Evolutionary conservation across 2,797 vertebrate species (phyloP), one percentile per base, ranked within the genome.

Genomic region (Rhabdomys pumilio): DNA sequence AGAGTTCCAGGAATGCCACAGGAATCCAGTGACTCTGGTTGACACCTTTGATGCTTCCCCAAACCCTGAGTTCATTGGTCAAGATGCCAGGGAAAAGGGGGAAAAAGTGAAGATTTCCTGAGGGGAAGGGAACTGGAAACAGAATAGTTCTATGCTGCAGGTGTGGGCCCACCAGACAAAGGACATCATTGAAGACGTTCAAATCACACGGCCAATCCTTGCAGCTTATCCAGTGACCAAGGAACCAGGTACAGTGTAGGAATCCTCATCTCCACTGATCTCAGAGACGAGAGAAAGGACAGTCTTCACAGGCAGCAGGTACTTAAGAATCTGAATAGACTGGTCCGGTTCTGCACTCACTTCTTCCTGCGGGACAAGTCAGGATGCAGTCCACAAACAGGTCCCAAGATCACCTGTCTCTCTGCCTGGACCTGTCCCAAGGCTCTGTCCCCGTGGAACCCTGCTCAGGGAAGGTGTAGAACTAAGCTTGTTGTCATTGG

Each of bases 181-280:
- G 2, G 12, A 14, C 31, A 41, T 26, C 55, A 3, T 0, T 8
- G 1, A 29, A n/a, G 17, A 47, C 10, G 7, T 72, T 57, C 80
- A 31, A 29, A 34, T 20, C 12, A 44, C 72, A 73, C 13, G 12
- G 55, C 50, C 24, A 20, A 6, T 9, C 69, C 44, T 85, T 8
- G 0, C 0, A 67, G 26, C 44, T 83, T 53, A 31, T n/a, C 15
- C 17, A 1, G 29, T 24, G 20, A 20, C 69, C 15, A 11, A n/a
- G 63, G 11, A 31, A 24, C 4, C 13, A 17, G 2, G 12, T 1
- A 8, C 11, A 0, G 0, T 19, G 0, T 14, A 19, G 20, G 1
- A 77, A 50, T 20, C 61, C 15, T 38, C 3, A 9, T 8, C 7
- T 29, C 53, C 10, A 3, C 4, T 3, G 26, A n/a, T 19, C 44